phyloP scores from a whole-genome alignment of 1,140 invertebrate species.

The Charaxes varanes region DNA sequence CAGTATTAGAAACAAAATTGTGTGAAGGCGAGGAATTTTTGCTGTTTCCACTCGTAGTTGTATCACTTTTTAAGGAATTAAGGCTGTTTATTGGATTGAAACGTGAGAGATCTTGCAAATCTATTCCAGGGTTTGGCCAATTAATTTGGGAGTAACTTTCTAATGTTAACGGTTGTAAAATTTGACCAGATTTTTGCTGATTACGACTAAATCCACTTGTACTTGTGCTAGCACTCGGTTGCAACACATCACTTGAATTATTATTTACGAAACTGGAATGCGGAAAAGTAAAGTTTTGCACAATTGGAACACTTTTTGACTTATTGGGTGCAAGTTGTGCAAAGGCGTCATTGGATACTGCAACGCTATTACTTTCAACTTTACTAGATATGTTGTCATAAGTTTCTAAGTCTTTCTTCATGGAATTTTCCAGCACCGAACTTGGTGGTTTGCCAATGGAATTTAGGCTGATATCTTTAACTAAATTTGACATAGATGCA shows the following conservation, averaged over 20 bases:
- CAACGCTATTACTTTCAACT: not conserved
- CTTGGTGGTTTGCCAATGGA: conserved; percentile 1
- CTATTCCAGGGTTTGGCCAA: conserved; percentile 79
- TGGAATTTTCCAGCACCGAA: conserved; percentile 3
- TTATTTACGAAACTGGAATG: not conserved
- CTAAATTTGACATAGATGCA: conserved; percentile 24
- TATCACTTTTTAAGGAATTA: conserved; percentile 55
- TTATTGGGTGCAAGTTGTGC: conserved; percentile 5
- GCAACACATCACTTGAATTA: conserved; percentile 29
- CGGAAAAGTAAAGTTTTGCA: conserved; percentile 2
- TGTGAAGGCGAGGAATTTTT: conserved; percentile 45
- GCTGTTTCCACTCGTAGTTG: conserved; percentile 33
- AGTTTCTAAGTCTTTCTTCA: not conserved
- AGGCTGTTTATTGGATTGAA: conserved; percentile 72
- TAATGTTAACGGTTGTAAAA: conserved; percentile 65
- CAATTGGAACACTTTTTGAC: conserved; percentile 1
- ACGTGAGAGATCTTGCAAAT: conserved; percentile 77
- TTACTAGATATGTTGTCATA: not conserved
- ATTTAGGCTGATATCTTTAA: not conserved
- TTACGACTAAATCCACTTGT: conserved; percentile 11
- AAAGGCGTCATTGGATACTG: conserved; percentile 8
- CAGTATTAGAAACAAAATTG: conserved; percentile 28
- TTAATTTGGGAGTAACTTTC: conserved; percentile 75
- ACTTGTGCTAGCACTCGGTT: conserved; percentile 27
- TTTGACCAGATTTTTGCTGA: conserved; percentile 58